These are phyloP conservation scores for Lepus timidus DNA, from an alignment of 2,113 vertebrate genomes.

Conservation along the genomic window DNA sequence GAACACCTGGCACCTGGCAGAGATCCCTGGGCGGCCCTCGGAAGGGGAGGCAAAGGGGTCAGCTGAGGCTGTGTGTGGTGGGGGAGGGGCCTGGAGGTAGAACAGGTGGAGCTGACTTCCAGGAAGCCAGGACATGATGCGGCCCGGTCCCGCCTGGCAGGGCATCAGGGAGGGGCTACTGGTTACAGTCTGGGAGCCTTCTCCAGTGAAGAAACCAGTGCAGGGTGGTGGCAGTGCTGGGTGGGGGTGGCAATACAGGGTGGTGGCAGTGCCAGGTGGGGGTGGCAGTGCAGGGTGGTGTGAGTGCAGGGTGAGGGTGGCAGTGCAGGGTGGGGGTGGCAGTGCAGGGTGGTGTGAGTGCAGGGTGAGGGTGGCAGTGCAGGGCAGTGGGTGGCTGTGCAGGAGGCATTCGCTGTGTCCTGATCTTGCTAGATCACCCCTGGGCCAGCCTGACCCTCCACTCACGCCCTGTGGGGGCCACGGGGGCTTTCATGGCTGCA, in stretches of 20 bases:
- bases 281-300: too few species aligned
- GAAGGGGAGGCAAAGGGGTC: neutral
- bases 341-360: too few species aligned
- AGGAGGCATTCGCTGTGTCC: neutral
- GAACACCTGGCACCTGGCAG: neutral
- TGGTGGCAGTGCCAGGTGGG: too few species aligned
- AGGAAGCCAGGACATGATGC: neutral
- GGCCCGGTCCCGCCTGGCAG: too few species aligned
- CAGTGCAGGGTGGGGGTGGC: too few species aligned
- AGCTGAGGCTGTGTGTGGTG: accelerated
- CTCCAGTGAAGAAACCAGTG: neutral
- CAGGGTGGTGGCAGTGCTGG: accelerated
- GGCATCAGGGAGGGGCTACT: neutral
- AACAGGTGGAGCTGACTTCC: neutral
- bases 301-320: too few species aligned
- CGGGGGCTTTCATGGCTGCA: too few species aligned
- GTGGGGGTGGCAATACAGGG: too few species aligned
- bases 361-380: too few species aligned
- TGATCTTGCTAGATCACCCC: conserved; percentile 50
- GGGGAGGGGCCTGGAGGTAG: neutral
- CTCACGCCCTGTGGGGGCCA: neutral
- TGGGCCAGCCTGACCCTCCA: neutral
- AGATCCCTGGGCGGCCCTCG: neutral
- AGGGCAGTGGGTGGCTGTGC: neutral
- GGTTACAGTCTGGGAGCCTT: neutral